phyloP scores from a whole-genome alignment of 2,797 vertebrate genomes.

The Poeciliopsis presidionis region DNA sequence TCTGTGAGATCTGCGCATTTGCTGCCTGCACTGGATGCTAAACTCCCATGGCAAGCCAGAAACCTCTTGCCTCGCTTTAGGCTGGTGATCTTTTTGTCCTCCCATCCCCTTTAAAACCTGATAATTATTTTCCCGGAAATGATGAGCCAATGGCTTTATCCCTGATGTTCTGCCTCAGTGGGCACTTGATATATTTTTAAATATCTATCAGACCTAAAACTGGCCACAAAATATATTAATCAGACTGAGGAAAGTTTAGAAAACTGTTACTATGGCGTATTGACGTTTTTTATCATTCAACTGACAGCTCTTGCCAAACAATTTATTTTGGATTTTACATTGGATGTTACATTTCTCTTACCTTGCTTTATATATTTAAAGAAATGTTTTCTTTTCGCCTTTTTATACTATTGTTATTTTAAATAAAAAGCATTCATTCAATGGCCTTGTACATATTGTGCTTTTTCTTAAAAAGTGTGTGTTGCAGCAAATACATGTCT shows the following conservation, averaged over 20 bases:
- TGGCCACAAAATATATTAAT: conserved; percentile 15
- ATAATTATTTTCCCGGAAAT: conserved; percentile 6
- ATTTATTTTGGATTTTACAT: conserved; percentile 52
- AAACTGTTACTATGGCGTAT: conserved; percentile 73
- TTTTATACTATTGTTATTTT: conserved; percentile 55
- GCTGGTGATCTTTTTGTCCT: conserved; percentile 39
- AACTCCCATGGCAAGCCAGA: conserved; percentile 15
- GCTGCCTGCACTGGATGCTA: conserved; percentile 84
- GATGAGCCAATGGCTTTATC: conserved; percentile 8
- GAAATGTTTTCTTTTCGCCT: conserved; percentile 16
- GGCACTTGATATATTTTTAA: neutral
- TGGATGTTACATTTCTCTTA: conserved; percentile 73
- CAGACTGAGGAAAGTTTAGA: conserved; percentile 29
- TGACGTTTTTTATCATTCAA: conserved; percentile 30
- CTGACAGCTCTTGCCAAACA: conserved; percentile 19
- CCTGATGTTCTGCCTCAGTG: neutral
- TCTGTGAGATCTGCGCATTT: conserved; percentile 84
- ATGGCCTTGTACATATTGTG: conserved; percentile 5
- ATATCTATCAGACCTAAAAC: conserved; percentile 8
- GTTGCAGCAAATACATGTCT: too few relatives aligned
- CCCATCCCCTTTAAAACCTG: conserved; percentile 9
- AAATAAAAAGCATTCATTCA: conserved; percentile 63
- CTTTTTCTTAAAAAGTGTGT: conserved; percentile 3
- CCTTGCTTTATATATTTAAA: conserved; percentile 64
- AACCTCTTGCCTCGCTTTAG: conserved; percentile 28